Percentiles rank a stretch among this genome's conserved stretches.
These are phyloP conservation scores for Triplophysa dalaica DNA, from an alignment of 2,113 vertebrate species.

Conservation along the genomic window DNA sequence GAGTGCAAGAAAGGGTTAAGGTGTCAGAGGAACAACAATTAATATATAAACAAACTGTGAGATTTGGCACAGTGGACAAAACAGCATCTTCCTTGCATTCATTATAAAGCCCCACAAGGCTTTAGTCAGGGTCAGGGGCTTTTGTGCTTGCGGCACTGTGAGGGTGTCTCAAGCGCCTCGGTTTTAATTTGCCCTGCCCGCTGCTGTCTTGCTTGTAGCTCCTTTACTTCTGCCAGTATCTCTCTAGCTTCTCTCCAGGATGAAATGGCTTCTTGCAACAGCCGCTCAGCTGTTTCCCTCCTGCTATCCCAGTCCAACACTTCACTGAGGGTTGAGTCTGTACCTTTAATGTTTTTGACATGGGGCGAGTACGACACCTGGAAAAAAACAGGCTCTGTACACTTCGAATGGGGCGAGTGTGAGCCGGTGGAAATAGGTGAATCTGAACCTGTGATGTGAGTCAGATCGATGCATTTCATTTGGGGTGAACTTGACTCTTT, in stretches of 20 bases:
- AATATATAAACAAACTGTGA: conserved; percentile 20
- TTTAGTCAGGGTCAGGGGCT: conserved; percentile 29
- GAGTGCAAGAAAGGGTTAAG: conserved; percentile 48
- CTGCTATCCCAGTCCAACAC: conserved; percentile 73
- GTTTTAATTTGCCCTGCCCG: conserved; percentile 77
- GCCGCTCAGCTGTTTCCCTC: conserved; percentile 83
- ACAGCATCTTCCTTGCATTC: conserved; percentile 23
- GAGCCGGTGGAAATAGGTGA: conserved; percentile 38
- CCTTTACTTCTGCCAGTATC: conserved; percentile 89
- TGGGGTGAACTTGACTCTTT: conserved; percentile 44
- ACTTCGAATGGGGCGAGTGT: conserved; percentile 44
- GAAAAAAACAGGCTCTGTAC: conserved; percentile 46
- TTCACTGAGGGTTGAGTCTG: conserved; percentile 65
- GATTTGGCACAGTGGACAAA: conserved; percentile 10
- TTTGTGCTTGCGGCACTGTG: conserved; percentile 16
- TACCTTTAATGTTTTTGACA: conserved; percentile 60
- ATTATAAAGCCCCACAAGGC: conserved; percentile 21
- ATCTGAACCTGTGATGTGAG: conserved; percentile 47
- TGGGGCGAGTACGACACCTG: conserved; percentile 34
- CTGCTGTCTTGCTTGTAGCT: conserved; percentile 85
- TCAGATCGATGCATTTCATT: conserved; percentile 48
- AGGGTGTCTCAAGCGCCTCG: not conserved
- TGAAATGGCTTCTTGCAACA: conserved; percentile 87
- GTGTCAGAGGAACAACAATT: conserved; percentile 32
- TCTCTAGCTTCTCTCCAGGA: conserved; percentile 91